phyloP scores from a whole-genome alignment of 2,113 vertebrate species.

The Elgaria multicarinata region DNA sequence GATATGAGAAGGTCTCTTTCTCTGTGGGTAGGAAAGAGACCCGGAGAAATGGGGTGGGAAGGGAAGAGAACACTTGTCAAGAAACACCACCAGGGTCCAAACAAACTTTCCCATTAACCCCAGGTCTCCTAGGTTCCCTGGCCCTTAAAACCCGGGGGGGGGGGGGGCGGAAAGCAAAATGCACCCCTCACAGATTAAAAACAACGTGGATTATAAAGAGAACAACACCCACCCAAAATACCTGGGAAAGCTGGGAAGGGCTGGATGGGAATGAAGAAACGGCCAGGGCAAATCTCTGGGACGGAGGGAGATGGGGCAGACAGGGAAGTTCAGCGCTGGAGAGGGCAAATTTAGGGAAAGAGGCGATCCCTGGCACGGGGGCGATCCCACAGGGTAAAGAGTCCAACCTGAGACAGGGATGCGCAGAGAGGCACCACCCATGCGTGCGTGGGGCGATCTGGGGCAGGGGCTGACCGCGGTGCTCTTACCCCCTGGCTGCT shows the following conservation, averaged over 20 bases:
- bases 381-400: background rate
- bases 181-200: background rate
- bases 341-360: background rate
- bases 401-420: background rate
- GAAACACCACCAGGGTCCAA: background rate
- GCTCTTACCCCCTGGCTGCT: conserved; percentile 6
- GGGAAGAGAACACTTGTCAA: background rate
- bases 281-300: background rate
- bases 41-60: background rate
- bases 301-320: background rate
- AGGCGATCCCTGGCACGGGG: background rate
- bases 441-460: background rate
- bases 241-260: background rate
- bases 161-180: background rate
- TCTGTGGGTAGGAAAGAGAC: background rate
- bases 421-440: background rate
- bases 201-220: background rate
- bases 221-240: background rate
- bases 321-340: background rate
- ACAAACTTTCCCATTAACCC: conserved; percentile 31
- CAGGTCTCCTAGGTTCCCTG: background rate
- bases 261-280: background rate
- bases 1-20: background rate
- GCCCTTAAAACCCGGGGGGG: background rate
- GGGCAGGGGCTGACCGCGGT: background rate